phyloP scores from a whole-genome alignment of 2,888 invertebrate genomes.

The Drosophila helvetica region DNA sequence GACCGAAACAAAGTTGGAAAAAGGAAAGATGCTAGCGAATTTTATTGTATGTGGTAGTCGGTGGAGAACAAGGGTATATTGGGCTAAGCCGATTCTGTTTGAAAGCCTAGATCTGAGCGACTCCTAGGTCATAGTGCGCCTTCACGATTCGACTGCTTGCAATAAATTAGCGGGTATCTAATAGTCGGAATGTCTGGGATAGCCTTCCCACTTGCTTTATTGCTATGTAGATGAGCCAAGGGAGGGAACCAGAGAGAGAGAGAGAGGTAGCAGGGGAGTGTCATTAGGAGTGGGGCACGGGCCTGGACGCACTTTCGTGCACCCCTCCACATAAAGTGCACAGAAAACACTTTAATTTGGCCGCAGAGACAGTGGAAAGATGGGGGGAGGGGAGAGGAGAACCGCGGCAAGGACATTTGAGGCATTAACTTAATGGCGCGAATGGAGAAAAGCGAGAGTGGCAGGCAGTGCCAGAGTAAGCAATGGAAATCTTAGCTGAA shows the following conservation, averaged over 20 bases:
- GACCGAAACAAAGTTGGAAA: conserved; percentile 11
- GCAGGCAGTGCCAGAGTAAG: neutral
- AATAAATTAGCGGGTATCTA: neutral
- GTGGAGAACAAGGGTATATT: neutral
- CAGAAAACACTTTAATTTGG: conserved; percentile 72
- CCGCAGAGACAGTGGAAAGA: neutral
- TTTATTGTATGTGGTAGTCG: conserved; percentile 48
- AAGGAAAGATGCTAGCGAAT: conserved; percentile 36
- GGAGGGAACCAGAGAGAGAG: neutral
- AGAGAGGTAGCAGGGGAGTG: neutral
- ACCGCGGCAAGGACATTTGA: conserved; percentile 47
- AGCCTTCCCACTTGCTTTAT: conserved; percentile 51
- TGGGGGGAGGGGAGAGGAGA: neutral
- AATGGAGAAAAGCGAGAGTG: conserved; percentile 65
- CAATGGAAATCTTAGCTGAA: conserved; percentile 33
- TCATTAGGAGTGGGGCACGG: conserved; percentile 11
- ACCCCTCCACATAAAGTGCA: conserved; percentile 63
- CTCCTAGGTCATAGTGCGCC: too few relatives aligned
- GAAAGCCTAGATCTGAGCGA: too few relatives aligned
- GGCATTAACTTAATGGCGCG: conserved; percentile 69
- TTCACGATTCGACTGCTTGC: neutral
- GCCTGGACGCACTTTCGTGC: conserved; percentile 38
- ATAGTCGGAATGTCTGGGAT: neutral
- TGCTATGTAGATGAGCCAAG: conserved; percentile 74
- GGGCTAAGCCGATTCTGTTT: neutral